A percentile compares a stretch with the other conserved stretches of the same genome.
These are phyloP conservation scores for Greenwoodochromis staneri DNA, from an alignment of 2,113 vertebrate genomes.

Conservation along the genomic window DNA sequence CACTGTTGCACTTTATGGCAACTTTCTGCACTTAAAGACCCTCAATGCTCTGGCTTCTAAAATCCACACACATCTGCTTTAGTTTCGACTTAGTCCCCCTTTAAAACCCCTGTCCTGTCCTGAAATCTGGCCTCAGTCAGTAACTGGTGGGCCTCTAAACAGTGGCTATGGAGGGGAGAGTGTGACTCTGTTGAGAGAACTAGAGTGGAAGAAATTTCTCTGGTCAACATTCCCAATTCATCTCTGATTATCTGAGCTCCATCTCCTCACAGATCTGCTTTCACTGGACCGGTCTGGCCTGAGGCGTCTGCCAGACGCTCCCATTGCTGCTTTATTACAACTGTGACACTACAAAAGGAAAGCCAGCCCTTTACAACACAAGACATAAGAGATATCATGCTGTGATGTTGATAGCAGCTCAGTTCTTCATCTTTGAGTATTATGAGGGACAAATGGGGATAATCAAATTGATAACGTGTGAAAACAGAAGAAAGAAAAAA, in stretches of 20 bases:
- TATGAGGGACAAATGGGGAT: constrained; percentile 12
- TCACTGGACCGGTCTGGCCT: constrained; percentile 24
- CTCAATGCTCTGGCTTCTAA: neutral
- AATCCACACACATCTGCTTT: constrained; percentile 17
- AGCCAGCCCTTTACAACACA: constrained; percentile 5
- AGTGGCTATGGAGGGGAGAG: neutral
- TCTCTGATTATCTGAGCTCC: constrained; percentile 5
- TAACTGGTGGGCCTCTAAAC: neutral
- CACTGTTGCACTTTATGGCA: constrained; percentile 37
- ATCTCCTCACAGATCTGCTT: constrained; percentile 47
- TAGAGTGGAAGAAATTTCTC: constrained; percentile 35
- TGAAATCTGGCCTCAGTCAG: neutral
- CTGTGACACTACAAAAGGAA: constrained; percentile 41
- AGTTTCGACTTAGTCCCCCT: neutral
- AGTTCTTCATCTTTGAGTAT: constrained; percentile 19
- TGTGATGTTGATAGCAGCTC: constrained; percentile 19
- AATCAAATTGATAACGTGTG: neutral
- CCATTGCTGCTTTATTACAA: constrained; percentile 6
- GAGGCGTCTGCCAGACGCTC: constrained; percentile 39
- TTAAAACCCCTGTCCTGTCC: neutral
- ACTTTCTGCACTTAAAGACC: neutral
- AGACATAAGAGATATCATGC: constrained; percentile 14
- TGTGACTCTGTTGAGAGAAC: constrained; percentile 23
- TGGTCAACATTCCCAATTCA: constrained; percentile 36
- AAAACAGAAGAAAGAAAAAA: neutral